Conservation (phyloP, 30 jellyfish, hydroid and myxozoan species). For the Calvadosia cruxmelitensis region DNA sequence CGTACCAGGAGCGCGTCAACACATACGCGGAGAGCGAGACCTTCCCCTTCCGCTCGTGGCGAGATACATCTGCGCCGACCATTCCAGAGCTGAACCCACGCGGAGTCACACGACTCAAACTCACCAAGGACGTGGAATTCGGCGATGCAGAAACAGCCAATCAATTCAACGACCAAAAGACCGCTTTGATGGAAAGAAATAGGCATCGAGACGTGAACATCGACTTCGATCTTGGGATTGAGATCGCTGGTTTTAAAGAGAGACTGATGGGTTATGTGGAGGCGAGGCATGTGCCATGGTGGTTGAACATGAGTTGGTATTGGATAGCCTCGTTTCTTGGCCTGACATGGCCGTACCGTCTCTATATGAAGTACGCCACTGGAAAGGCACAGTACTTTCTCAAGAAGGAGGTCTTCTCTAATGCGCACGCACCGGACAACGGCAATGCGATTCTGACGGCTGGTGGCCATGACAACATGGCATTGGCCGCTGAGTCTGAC, state of each 20-base stretch:
- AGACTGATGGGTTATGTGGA: slow-evolving; percentile 27
- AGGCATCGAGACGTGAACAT: slow-evolving; percentile 21
- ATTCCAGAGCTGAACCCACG: slow-evolving; percentile 6
- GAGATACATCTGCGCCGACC: slow-evolving; percentile 20
- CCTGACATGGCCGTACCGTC: slow-evolving; percentile 34
- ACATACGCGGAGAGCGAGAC: slow-evolving; percentile 22
- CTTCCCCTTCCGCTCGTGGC: slow-evolving; percentile 9
- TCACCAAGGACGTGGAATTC: slow-evolving; percentile 11
- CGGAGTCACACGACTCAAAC: slow-evolving; percentile 31
- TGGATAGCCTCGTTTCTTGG: slow-evolving; percentile 25
- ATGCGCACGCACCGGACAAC: not conserved
- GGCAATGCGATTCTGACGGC: too few species aligned
- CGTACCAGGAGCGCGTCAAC: slow-evolving; percentile 26
- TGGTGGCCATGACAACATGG: too few species aligned
- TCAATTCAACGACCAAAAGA: slow-evolving; percentile 11
- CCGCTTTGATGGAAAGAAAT: slow-evolving; percentile 18
- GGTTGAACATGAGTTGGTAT: slow-evolving; percentile 29
- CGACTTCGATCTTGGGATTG: not conserved
- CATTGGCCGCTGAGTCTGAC: too few species aligned
- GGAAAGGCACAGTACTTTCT: slow-evolving; percentile 17
- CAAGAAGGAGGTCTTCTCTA: slow-evolving; percentile 12
- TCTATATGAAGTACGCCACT: slow-evolving; percentile 12
- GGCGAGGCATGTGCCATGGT: slow-evolving; percentile 8
- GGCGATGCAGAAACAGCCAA: slow-evolving; percentile 36
- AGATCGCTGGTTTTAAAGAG: slow-evolving; percentile 34